Percentiles rank a stretch among this genome's conserved stretches.
phyloP scores from a whole-genome alignment of 1,140 invertebrate genomes.

The Bombus picipes region DNA sequence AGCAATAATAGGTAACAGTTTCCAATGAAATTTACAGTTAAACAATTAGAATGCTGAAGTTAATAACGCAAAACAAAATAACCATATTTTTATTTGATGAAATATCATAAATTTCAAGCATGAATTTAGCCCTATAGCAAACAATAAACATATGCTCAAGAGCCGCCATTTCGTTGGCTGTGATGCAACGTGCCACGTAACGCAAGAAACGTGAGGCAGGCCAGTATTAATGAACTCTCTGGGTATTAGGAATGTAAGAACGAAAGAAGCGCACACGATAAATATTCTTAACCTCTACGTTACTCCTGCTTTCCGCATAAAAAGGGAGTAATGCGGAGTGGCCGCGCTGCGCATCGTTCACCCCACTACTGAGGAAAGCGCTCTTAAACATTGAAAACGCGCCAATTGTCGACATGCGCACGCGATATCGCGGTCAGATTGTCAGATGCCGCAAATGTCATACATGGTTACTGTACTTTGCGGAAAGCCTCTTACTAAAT shows the following conservation, averaged over 20 bases:
- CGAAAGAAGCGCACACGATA: neutral
- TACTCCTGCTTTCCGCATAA: slow-evolving; percentile 76
- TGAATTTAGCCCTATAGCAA: neutral
- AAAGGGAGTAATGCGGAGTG: slow-evolving; percentile 82
- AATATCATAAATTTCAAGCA: neutral
- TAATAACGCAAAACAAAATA: neutral
- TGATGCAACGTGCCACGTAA: neutral
- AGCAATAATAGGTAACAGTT: too few species aligned
- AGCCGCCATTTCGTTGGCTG: slow-evolving; percentile 12
- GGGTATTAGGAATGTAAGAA: slow-evolving; percentile 69
- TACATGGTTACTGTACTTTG: neutral
- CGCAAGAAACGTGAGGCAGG: slow-evolving; percentile 64
- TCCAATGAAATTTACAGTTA: neutral
- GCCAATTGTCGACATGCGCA: slow-evolving; percentile 69
- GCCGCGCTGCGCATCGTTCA: slow-evolving; percentile 81
- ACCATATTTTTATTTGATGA: neutral
- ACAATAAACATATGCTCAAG: neutral
- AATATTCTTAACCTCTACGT: slow-evolving; percentile 61
- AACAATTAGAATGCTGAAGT: neutral
- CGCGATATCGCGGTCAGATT: slow-evolving; percentile 19
- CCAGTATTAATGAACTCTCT: slow-evolving; percentile 71
- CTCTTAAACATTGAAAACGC: slow-evolving; percentile 73
- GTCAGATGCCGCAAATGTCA: neutral
- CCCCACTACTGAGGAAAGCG: slow-evolving; percentile 76
- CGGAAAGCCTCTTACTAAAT: too few species aligned